Evolutionary conservation across 2,797 vertebrate genomes (phyloP).

Genomic region (Enteromius radiatus): DNA sequence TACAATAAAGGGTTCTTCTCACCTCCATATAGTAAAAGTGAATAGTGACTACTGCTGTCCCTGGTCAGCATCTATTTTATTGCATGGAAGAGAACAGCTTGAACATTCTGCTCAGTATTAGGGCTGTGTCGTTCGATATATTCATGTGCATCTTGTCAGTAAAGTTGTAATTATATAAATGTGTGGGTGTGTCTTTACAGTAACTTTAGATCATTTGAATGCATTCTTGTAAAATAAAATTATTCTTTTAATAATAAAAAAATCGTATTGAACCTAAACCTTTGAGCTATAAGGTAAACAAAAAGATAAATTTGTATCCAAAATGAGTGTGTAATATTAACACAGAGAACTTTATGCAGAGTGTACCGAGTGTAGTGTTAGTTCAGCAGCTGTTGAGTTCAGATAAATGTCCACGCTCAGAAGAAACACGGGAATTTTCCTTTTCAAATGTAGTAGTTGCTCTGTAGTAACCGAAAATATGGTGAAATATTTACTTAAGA

Average conservation of each 20-base stretch:
- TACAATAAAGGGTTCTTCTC: not conserved
- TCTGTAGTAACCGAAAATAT: not conserved
- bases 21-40: not conserved
- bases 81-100: too few species aligned
- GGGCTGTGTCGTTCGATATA: too few species aligned
- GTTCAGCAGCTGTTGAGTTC: slow-evolving; percentile 18
- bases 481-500: slow-evolving; percentile 13
- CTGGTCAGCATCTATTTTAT: too few species aligned
- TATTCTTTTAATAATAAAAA: not conserved
- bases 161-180: too few species aligned
- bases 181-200: not conserved
- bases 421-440: slow-evolving; percentile 23
- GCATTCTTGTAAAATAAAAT: not conserved
- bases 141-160: too few species aligned
- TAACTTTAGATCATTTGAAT: not conserved
- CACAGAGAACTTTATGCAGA: not conserved
- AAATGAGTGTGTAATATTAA: not conserved
- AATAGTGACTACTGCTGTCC: too few species aligned
- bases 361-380: not conserved
- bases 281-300: not conserved
- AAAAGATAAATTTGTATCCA: not conserved
- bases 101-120: too few species aligned
- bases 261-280: not conserved
- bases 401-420: slow-evolving; percentile 20
- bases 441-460: slow-evolving; percentile 3